Conservation (phyloP, 2,888 invertebrate genomes). For the Macaria notata region DNA sequence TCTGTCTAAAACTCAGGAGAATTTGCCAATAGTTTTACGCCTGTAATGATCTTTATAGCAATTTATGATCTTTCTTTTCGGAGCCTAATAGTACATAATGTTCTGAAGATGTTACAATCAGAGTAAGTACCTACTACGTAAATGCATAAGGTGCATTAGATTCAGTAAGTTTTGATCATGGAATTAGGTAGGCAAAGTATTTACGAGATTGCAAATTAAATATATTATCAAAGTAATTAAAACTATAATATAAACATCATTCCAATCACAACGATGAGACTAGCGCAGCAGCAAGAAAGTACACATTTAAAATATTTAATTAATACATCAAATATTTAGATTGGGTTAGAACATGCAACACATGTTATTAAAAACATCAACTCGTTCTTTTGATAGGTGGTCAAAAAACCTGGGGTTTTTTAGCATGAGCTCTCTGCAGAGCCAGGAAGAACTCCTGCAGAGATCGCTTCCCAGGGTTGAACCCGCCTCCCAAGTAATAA, state of each 20-base stretch:
- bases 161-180: too few species aligned
- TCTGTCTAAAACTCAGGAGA: conserved; percentile 1
- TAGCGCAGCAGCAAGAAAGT: conserved; percentile 4
- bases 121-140: too few species aligned
- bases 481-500: conserved; percentile 59
- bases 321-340: not conserved
- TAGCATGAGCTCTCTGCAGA: conserved; percentile 37
- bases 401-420: conserved; percentile 4
- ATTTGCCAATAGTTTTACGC: too few species aligned
- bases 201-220: too few species aligned
- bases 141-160: too few species aligned
- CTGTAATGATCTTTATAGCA: too few species aligned
- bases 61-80: too few species aligned
- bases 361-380: not conserved
- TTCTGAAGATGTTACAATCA: too few species aligned
- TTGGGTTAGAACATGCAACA: not conserved
- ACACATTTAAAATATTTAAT: not conserved
- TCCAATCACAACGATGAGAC: conserved; percentile 7
- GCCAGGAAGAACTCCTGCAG: conserved; percentile 40
- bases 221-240: too few species aligned
- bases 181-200: too few species aligned
- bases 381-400: not conserved
- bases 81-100: too few species aligned
- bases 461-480: conserved; percentile 71
- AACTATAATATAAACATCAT: too few species aligned